These are phyloP conservation scores for Rallus limicola DNA, from an alignment of 2,113 vertebrate species.

Conservation along the genomic window DNA sequence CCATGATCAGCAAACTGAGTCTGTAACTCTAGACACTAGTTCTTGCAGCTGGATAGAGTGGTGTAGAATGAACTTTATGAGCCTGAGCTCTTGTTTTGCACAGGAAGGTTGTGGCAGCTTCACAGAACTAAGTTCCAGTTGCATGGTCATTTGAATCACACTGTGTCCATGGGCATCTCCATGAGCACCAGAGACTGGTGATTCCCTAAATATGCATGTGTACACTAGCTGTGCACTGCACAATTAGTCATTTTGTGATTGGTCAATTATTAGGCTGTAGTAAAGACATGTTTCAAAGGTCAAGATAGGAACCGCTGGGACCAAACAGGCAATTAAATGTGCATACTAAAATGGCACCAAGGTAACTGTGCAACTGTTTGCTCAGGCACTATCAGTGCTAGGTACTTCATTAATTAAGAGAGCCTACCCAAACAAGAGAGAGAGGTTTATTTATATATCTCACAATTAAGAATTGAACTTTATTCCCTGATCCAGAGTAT, in stretches of 20 bases:
- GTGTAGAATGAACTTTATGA: not conserved
- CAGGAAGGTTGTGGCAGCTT: not conserved
- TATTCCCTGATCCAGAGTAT: not conserved
- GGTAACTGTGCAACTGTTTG: not conserved
- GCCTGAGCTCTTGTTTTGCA: not conserved
- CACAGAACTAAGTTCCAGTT: not conserved
- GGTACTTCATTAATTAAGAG: not conserved
- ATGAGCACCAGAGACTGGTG: not conserved
- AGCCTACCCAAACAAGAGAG: not conserved
- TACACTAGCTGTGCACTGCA: not conserved
- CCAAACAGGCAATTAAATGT: not conserved
- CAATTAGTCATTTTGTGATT: not conserved
- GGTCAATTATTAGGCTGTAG: conserved; percentile 5
- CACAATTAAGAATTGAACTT: not conserved
- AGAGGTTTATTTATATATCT: not conserved
- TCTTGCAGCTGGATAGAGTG: not conserved
- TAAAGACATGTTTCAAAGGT: conserved; percentile 5
- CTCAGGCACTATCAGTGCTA: not conserved
- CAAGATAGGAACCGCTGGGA: not conserved
- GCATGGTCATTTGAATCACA: not conserved
- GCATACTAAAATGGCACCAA: not conserved
- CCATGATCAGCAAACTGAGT: not conserved
- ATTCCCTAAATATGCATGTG: not conserved
- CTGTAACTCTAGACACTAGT: not conserved
- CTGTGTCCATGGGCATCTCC: not conserved